Conservation (phyloP, 2,797 vertebrate species). For the Capromys pilorides region DNA sequence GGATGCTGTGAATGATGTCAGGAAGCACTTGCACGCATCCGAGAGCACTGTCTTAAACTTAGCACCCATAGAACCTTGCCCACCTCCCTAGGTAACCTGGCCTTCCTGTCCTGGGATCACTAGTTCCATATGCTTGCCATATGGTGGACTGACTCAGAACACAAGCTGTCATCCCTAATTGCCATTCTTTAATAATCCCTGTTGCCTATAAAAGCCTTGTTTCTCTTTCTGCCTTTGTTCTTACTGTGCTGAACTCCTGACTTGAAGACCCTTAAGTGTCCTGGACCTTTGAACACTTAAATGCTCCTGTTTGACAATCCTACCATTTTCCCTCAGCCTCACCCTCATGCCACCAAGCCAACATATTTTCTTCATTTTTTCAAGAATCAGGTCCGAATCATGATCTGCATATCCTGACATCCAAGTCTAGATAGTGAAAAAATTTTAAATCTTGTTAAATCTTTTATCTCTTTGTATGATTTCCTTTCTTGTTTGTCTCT, state of each 20-base stretch:
- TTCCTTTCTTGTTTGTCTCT: not conserved
- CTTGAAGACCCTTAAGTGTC: not conserved
- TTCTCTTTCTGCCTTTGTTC: not conserved
- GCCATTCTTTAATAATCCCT: not conserved
- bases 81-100: not conserved
- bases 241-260: not conserved
- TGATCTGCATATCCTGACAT: not conserved
- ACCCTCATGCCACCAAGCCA: not conserved
- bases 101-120: not conserved
- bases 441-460: too few species aligned
- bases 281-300: not conserved
- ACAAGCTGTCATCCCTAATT: not conserved
- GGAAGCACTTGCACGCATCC: not conserved
- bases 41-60: not conserved
- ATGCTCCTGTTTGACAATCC: not conserved
- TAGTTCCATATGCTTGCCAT: not conserved
- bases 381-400: not conserved
- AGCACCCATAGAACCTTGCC: not conserved
- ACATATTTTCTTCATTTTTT: not conserved
- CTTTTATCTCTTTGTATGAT: too few species aligned
- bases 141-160: not conserved
- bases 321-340: not conserved
- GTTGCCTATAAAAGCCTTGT: not conserved
- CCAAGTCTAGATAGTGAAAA: not conserved
- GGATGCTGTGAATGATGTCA: not conserved